Evolutionary conservation across 1,140 invertebrate genomes (phyloP), one percentile per base, ranked within the genome.

Genomic region (Diachasma alloeum): DNA sequence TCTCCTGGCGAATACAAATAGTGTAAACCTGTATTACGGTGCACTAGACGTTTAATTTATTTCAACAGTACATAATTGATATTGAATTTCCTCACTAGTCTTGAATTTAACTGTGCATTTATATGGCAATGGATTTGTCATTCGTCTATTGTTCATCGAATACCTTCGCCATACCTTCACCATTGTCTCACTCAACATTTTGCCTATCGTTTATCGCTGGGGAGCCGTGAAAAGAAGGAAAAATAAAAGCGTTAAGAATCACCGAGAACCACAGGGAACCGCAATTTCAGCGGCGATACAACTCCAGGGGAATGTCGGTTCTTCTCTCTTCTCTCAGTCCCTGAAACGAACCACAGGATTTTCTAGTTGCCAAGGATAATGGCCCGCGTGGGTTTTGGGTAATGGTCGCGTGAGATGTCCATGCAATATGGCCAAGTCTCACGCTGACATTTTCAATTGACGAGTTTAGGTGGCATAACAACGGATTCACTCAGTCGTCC

Each of bases 401-500:
- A 76, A 76, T 79, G 71, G 71, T 69, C 70, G 59, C 66, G 66
- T 63, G 36, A 63, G 71, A 76, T 67, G 22, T 39, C 15, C 19
- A 36, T n/a, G 24, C 36, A 59, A 74, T 79, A 79, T 70, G 36
- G 59, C 67, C 72, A 24, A 36, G 17, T 71, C 37, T 71, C 24
- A 42, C 46, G 15, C 3, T 73, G 15, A 56, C 48, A 48, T 70
- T 63, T 76, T 73, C 42, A 11, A 48, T 19, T 75, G 44, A 13
- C 10, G 66, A 68, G 31, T 24, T 63, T 63, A 26, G 59, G 24
- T 26, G 15, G 24, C 59, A 63, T 31, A 31, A 31, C 15, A 63
- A 63, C 19, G 59, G 81, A 76, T 82, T 79, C 77, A 68, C 42
- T 76, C n/a, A n/a, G n/a, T n/a, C 79, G 19, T 17, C 81, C 78